Conservation (phyloP, 2,797 vertebrate genomes). For the Poeciliopsis infans region DNA sequence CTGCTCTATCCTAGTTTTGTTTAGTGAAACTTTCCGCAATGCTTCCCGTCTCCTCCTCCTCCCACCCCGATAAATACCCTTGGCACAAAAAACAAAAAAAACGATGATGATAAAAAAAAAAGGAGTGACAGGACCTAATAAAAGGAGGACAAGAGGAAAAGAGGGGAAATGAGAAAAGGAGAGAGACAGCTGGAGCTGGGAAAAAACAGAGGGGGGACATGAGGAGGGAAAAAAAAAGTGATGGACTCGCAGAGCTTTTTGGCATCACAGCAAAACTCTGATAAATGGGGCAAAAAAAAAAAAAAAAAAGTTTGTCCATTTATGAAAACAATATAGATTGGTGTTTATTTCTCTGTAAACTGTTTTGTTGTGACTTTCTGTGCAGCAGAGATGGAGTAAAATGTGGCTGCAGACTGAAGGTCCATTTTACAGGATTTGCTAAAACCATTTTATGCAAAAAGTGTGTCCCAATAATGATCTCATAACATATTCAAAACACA, state of each 20-base stretch:
- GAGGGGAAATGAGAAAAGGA: neutral
- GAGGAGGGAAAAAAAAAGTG: conserved; percentile 10
- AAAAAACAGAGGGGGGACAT: conserved; percentile 16
- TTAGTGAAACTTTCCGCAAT: conserved; percentile 57
- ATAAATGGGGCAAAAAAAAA: conserved; percentile 42
- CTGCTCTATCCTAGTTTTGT: conserved; percentile 65
- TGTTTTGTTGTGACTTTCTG: neutral
- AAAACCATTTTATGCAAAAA: neutral
- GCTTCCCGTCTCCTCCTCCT: conserved; percentile 36
- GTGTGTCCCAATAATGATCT: neutral
- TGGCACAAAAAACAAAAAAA: conserved; percentile 20
- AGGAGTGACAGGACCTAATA: conserved; percentile 2
- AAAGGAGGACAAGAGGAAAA: neutral
- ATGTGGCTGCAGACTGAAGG: neutral
- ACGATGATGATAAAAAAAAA: neutral
- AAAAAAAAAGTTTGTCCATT: conserved; percentile 29
- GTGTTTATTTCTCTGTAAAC: neutral
- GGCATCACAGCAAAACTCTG: conserved; percentile 15
- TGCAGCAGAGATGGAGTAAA: neutral
- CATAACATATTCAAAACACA: neutral
- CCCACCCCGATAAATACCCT: conserved; percentile 26
- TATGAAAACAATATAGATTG: conserved; percentile 32
- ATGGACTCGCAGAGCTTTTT: conserved; percentile 10
- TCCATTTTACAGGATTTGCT: neutral
- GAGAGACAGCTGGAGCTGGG: neutral